Evolutionary conservation across 1,140 invertebrate species (phyloP), one percentile per base, ranked within the genome.

Genomic region (Chrysomallon squamiferum): DNA sequence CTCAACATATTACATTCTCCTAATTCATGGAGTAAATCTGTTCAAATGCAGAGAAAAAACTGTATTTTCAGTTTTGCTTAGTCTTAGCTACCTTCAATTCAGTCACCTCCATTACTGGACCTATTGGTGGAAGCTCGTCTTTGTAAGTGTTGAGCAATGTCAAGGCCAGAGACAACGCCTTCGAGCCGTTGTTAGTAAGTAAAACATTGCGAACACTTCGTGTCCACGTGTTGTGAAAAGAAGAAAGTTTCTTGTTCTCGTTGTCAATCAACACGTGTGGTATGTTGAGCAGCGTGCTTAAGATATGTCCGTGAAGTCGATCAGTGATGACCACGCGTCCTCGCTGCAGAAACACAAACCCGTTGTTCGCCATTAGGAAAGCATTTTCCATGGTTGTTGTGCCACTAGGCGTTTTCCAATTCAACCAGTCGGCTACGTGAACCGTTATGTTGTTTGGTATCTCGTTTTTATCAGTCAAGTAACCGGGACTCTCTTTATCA

Each of bases 181-280:
- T 25, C 15, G 45, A 45, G 2, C 33, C 60, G 45, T 59, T 63
- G 50, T 18, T 50, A 0, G 60, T 47, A 41, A 64, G 38, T 5
- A 63, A 29, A 6, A 61, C 57, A 45, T 65, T 74, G 20, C 47
- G 6, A 13, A 74, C n/a, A 6, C 66, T 61, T n/a, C 38, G 49
- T 9, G 69, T 70, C 74, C 74, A 76, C 6, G 72, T 72, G 25
- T 50, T 65, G 30, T 67, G 54, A 62, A 63, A 76, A 38, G 63
- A 57, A 9, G 65, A 71, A 30, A 72, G 58, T 50, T 76, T 76
- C 18, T 57, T 30, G 38, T 61, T 59, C 13, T 38, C n/a, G 54
- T 68, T 74, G 67, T 74, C 69, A 29, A 74, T 65, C 13, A 74
- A 32, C 4, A 76, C 74, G 49, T 76, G 68, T 0, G 71, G 74